A percentile compares a stretch with the other conserved stretches of the same genome.
Conservation (phyloP, 1,140 invertebrate genomes). For the Steinernema feltiae region DNA sequence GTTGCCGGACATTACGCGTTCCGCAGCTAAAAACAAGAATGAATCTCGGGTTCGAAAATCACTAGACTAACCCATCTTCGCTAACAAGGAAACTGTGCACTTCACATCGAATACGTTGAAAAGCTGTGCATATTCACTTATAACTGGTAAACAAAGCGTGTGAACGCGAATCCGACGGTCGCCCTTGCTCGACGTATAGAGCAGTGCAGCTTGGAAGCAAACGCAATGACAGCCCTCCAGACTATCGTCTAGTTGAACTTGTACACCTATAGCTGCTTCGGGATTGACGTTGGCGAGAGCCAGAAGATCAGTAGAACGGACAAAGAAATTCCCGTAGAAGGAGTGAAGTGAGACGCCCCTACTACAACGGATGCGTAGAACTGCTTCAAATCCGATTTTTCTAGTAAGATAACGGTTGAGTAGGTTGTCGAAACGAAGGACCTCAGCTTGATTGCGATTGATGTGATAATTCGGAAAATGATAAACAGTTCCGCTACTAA, state of each 20-base stretch:
- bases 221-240: constrained; percentile 77
- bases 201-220: constrained; percentile 92
- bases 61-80: constrained; percentile 51
- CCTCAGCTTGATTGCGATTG: constrained; percentile 66
- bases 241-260: constrained; percentile 86
- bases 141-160: constrained; percentile 85
- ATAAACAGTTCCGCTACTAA: constrained; percentile 85
- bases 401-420: constrained; percentile 83
- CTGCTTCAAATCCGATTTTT: constrained; percentile 97
- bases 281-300: constrained; percentile 95
- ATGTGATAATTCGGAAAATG: constrained; percentile 83
- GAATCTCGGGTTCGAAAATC: neutral
- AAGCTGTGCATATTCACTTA: constrained; percentile 74
- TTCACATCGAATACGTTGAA: constrained; percentile 88
- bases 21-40: constrained; percentile 69
- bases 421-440: constrained; percentile 71
- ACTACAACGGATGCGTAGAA: constrained; percentile 91
- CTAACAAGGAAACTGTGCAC: constrained; percentile 75
- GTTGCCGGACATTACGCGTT: constrained; percentile 76
- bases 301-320: constrained; percentile 89
- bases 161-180: constrained; percentile 95
- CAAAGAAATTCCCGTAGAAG: constrained; percentile 99
- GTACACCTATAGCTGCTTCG: constrained; percentile 94
- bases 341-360: constrained; percentile 67
- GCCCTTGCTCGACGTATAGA: constrained; percentile 97